Base-by-base conservation (phyloP, 2,113 vertebrate genomes). In the Seriola aureovittata region DNA sequence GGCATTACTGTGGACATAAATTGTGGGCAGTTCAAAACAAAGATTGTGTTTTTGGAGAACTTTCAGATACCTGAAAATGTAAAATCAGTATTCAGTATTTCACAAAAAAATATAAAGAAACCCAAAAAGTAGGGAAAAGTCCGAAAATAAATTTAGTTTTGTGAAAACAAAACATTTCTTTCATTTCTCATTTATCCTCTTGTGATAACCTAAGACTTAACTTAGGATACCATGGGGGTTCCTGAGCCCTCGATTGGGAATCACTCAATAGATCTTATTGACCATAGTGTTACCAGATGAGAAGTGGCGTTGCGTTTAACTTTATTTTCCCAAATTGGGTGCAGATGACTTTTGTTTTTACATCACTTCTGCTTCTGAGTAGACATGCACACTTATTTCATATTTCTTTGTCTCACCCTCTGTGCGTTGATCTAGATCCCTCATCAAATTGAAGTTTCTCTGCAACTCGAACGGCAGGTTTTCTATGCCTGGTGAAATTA, bases 361-460 rank as follows among this genome's bases (percentile, higher is more conserved):
- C 38, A 46, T 1, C 10, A 72, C 58, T 32, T n/a, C 21, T n/a
- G 13, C 0, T 9, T 19, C 12, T 40, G 12, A 4, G 6, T n/a
- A 12, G 3, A 34, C 6, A 38, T 17, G 1, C 32, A 32, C 38
- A 44, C 8, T 5, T 19, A 36, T 12, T 6, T 19, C 54, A 2
- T 7, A 34, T 63, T 14, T 62, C 25, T 55, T 44, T 46, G 9
- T 67, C 95, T 63, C 88, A 99, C 98, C 98, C 92, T 99, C 97
- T 17, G 97, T 99, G 87, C 98, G 96, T 90, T 97, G 97, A 90
- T 99, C 98, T 64, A 99, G 92, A 77, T 99, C 98, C 59, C 97
- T 94, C 98, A 99, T 99, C 73, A 99, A 95, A 90, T 98, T 97
- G 92, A 99, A 99, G 94, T 99, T 99, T 83, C 98, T 97, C 92